phyloP scores from a whole-genome alignment of 2,888 invertebrate species.

The Iphiclides podalirius region DNA sequence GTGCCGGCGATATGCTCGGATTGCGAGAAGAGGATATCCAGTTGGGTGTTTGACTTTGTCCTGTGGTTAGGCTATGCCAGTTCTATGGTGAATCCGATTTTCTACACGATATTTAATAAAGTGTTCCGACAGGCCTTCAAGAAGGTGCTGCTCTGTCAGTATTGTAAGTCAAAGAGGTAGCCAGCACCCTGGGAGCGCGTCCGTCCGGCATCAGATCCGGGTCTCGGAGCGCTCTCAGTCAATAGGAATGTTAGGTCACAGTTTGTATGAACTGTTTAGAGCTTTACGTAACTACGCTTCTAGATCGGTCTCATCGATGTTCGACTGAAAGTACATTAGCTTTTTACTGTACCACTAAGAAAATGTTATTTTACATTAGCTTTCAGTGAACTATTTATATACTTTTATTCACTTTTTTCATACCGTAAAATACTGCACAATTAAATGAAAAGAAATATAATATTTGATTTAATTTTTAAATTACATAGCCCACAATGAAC shows the following conservation, averaged over 20 bases:
- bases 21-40: conserved; percentile 87
- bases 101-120: conserved; percentile 97
- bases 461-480: no score
- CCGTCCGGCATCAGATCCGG: conserved; percentile 69
- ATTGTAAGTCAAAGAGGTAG: conserved; percentile 77
- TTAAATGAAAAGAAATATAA: no score
- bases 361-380: no score
- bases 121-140: conserved; percentile 95
- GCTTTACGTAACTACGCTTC: conserved; percentile 42
- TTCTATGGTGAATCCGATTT: conserved; percentile 96
- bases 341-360: no score
- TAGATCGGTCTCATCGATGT: conserved; percentile 1
- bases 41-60: conserved; percentile 91
- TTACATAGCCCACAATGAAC: no score
- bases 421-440: no score
- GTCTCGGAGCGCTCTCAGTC: conserved; percentile 71
- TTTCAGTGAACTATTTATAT: no score
- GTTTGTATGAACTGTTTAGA: conserved; percentile 57
- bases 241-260: conserved; percentile 69
- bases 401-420: no score
- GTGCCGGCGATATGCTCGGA: conserved; percentile 90
- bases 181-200: conserved; percentile 77
- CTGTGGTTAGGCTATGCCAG: conserved; percentile 97
- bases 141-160: conserved; percentile 89
- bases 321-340: no score